Base-by-base conservation (phyloP, 2,888 invertebrate genomes). In the Drosophila neotestacea region DNA sequence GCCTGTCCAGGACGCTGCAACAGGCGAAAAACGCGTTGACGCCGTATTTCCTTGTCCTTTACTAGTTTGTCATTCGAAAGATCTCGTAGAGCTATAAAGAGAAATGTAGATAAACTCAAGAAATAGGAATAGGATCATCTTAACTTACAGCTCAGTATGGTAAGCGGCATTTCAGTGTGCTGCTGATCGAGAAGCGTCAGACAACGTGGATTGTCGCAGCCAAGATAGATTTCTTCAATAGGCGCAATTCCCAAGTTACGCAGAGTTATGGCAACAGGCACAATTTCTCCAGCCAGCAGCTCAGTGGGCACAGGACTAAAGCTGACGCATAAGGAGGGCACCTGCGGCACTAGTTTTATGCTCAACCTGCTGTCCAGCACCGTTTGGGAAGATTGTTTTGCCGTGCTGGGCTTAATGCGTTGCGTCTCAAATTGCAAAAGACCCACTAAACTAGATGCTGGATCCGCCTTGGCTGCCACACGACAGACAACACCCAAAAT, bases 311-410 rank as follows among this genome's bases (percentile, higher is more conserved):
- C 93, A 77, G 94, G 94, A 41, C 94, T 94, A 84, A 96, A 96
- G 44, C 94, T 94, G 2, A 96, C 94, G 94, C 97, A 96, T 86
- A 98, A 93, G 86, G 96, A 95, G 0, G 98, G 97, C 71, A 97
- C 95, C 76, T 95, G 94, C 11, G 96, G 95, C 48, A 96, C 95
- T 55, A 98, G 94, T 73, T 94, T 94, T 62, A 98, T 95, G 77
- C 95, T 94, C 58, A 98, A 93, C 73, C 96, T 94, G 78, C 95
- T 94, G 90, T 97, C 96, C 46, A 89, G 84, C 34, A 91, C 36
- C 6, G 80, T 84, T 55, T 90, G 86, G 0, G 82, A 70, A 4
- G 90, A 79, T 36, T 82, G 79, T 38, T 90, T 90, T 3, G 79
- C 84, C n/a, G 69, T 65, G 7, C 68, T 30, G 1, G 87, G 79